Evolutionary conservation across 2,888 invertebrate genomes (phyloP), one percentile per base, ranked within the genome.

Genomic region (Peribatodes rhomboidaria): DNA sequence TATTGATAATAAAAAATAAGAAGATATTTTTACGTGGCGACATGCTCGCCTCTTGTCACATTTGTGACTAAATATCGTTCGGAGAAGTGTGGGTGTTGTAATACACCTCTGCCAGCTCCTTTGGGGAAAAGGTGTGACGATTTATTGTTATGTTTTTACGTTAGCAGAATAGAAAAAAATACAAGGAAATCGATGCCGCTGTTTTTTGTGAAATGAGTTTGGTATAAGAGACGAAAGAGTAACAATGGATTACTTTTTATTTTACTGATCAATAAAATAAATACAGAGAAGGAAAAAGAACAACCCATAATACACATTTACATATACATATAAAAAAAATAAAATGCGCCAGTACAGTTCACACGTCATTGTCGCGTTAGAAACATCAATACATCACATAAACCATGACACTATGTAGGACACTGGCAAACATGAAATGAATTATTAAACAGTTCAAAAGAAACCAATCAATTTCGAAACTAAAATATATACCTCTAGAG

Each of bases 391-490:
- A 59, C 31, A 56, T 47, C 47, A 49, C 33, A 49, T 44, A 49
- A 53, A 53, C 39, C 46, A 52, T 16, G 42, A 55, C 39, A 37
- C 16, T 41, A 60, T 55, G 31, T 60, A 55, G 44, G 50, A 39
- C 50, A 55, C 22, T 22, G 31, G 27, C 27, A 4, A 53, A 53
- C 27, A 39, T 33, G 37, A 47, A 55, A 53, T 57, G 27, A 52
- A 57, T 57, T 57, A 49, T 49, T 64, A 33, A 64, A 39, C 37
- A 50, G 55, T 42, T 44, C 22, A 44, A 56, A 27, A 35, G 47
- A 56, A 55, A 65, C 37, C 55, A 62, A 54, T 55, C 46, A 58
- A 22, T 55, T 59, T 53, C 33, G 46, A 55, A 70, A 72, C 39
- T 18, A 22, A 60, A 52, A 39, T 10, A 52, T 37, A 68, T 68